phyloP scores from a whole-genome alignment of 2,113 vertebrate species.

The Catharus minimus region DNA sequence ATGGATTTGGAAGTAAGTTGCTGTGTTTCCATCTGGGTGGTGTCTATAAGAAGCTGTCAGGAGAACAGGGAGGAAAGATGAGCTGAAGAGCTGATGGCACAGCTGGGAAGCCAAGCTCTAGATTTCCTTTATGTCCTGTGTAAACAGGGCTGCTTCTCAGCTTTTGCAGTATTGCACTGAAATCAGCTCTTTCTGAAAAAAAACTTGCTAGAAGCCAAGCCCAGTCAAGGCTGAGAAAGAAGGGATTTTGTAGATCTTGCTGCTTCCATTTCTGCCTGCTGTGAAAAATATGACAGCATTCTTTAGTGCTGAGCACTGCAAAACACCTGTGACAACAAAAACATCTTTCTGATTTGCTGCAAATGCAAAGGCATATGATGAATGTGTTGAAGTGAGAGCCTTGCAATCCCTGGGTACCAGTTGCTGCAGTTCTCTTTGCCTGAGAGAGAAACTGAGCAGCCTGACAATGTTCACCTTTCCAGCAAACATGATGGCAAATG shows the following conservation, averaged over 20 bases:
- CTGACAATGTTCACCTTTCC: neutral
- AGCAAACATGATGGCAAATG: neutral
- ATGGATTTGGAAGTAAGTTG: neutral
- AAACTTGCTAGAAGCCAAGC: neutral
- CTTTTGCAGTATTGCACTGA: neutral
- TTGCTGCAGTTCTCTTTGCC: neutral
- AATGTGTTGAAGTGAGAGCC: neutral
- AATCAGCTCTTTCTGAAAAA: neutral
- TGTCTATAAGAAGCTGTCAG: neutral
- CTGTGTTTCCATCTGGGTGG: neutral
- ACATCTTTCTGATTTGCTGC: neutral
- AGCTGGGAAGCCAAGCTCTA: neutral
- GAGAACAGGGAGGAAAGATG: neutral
- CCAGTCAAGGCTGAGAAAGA: neutral
- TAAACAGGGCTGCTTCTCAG: neutral
- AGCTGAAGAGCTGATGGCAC: neutral
- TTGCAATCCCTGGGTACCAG: neutral
- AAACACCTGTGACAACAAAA: neutral
- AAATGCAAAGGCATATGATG: neutral
- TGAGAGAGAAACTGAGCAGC: neutral
- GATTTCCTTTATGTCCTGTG: neutral
- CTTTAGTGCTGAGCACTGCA: neutral
- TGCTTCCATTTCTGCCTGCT: conserved; percentile 5
- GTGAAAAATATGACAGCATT: conserved; percentile 1
- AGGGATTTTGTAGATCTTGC: neutral